A percentile compares a stretch with the other conserved stretches of the same genome.
Conservation (phyloP, 2,888 invertebrate species). For the Taenaris catops region DNA sequence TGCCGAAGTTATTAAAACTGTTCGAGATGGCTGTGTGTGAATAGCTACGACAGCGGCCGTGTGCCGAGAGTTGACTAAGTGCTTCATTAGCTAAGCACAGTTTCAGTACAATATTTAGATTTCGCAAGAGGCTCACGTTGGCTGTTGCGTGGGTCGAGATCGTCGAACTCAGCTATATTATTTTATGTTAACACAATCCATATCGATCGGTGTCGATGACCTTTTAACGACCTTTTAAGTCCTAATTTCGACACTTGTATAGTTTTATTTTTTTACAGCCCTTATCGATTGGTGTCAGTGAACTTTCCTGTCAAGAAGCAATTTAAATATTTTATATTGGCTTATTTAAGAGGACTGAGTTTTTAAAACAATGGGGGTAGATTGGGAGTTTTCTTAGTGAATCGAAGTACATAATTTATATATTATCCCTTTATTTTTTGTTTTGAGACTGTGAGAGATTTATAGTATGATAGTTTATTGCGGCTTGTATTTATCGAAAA, state of each 20-base stretch:
- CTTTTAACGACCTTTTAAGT: conserved; percentile 39
- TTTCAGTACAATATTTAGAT: conserved; percentile 34
- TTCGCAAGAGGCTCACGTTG: conserved; percentile 47
- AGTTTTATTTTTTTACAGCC: too few relatives aligned
- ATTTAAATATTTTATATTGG: too few relatives aligned
- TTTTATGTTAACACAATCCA: conserved; percentile 25
- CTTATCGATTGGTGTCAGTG: too few relatives aligned
- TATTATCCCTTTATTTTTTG: too few relatives aligned
- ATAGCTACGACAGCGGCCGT: conserved; percentile 23
- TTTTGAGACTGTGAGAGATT: too few relatives aligned
- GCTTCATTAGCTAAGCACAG: conserved; percentile 18
- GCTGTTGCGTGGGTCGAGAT: conserved; percentile 31
- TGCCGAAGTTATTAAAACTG: not conserved
- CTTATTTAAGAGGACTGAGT: too few relatives aligned
- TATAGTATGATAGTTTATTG: too few relatives aligned
- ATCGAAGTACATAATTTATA: too few relatives aligned
- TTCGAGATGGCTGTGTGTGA: not conserved
- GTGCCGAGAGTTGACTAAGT: conserved; percentile 26
- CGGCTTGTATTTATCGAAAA: too few relatives aligned
- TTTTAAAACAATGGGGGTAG: too few relatives aligned
- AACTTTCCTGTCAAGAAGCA: too few relatives aligned
- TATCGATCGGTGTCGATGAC: conserved; percentile 35
- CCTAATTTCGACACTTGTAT: conserved; percentile 16
- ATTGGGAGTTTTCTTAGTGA: too few relatives aligned
- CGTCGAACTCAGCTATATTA: conserved; percentile 27